Percentiles rank a stretch among this genome's conserved stretches.
These are phyloP conservation scores for Sakesphorus luctuosus DNA, from an alignment of 2,113 vertebrate genomes.

Conservation along the genomic window DNA sequence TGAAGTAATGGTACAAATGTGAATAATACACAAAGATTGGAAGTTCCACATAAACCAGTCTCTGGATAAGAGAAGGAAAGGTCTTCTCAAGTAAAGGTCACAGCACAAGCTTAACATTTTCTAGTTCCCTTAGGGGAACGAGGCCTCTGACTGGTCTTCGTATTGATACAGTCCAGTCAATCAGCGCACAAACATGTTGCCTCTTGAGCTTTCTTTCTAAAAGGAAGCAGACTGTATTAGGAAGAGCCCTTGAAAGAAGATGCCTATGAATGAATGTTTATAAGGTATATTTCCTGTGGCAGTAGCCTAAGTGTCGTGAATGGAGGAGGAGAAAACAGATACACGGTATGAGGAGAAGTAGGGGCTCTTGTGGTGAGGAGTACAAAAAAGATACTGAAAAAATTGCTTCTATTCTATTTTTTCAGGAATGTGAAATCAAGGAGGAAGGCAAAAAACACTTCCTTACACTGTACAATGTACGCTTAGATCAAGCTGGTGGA, in stretches of 20 bases:
- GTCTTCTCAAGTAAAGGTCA: neutral
- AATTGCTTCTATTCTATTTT: neutral
- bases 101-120: neutral
- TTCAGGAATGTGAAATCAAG: conserved; percentile 94
- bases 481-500: conserved; percentile 87
- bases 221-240: neutral
- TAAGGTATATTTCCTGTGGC: neutral
- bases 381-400: neutral
- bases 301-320: neutral
- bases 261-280: neutral
- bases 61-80: neutral
- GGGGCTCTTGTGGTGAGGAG: neutral
- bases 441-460: conserved; percentile 90
- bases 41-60: neutral
- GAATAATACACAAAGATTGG: neutral
- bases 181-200: neutral
- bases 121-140: neutral
- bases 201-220: neutral
- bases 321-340: neutral
- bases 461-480: conserved; percentile 90
- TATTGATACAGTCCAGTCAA: neutral
- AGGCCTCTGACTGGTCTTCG: neutral
- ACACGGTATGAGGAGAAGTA: neutral
- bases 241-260: neutral
- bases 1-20: neutral